Evolutionary conservation across 2,113 vertebrate species (phyloP), one percentile per base, ranked within the genome.

Genomic region (Rhabdomys dilectus): DNA sequence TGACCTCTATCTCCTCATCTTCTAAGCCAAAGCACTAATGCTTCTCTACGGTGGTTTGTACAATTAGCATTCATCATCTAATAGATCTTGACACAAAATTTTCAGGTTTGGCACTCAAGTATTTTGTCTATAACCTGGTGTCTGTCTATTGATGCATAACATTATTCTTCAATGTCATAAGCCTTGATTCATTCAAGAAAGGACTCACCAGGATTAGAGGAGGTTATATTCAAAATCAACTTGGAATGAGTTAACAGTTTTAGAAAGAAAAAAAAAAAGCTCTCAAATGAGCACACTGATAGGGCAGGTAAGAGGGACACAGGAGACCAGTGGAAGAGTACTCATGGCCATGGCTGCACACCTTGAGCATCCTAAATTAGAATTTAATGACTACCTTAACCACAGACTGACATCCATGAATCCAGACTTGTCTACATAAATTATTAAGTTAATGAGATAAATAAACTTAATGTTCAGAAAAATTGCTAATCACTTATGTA

Each of bases 381-480:
- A 13, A 73, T 78, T 89, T 7, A 15, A 45, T 75, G n/a, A 66
- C 3, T 72, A 72, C 12, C 29, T n/a, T 78, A 93, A 89, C 5
- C 16, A 24, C 13, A 86, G 68, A 89, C 48, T 45, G 80, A 91
- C 3, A 88, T n/a, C 16, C 1, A 24, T 8, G 42, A 92, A 22
- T 24, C 0, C 19, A 91, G 45, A 86, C 3, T 66, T 1, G 26
- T 80, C 84, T 29, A 84, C 22, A 72, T 51, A 78, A 75, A 42
- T 88, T 15, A 82, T 3, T 94, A 3, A 89, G 10, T 89, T 58
- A 89, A n/a, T 12, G 10, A 51, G 17, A 73, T 3, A 91, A 36
- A 62, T 58, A 94, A 31, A 60, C 58, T 76, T 86, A 64, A 39
- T 58, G 4, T 34, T 81, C 19, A 94, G 24, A 92, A 96, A 87